Evolutionary conservation across 2,113 vertebrate species (phyloP), one percentile per base, ranked within the genome.

Genomic region (Daphoenositta chrysoptera): DNA sequence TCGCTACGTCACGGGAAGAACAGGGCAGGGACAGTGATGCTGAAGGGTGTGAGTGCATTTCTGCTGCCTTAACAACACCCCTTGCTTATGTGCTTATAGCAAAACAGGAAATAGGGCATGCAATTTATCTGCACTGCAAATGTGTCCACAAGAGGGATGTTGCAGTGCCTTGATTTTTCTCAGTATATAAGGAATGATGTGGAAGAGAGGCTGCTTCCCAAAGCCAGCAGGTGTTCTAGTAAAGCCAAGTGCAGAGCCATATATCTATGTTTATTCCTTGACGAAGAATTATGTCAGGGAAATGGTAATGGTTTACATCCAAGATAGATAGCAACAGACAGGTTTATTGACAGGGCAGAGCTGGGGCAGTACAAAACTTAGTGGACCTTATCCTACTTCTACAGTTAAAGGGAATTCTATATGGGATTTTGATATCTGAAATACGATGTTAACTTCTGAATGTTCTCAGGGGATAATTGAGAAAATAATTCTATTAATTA

Each of bases 1-100:
- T 58, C 0, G 0, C 5, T 13, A 4, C 3, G 0, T 4, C 44
- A 17, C 16, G 4, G 30, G 33, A 30, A 15, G 16, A 31, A 1
- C 26, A 6, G 1, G 11, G 11, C 71, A 39, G 23, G 8, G 28
- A 13, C 40, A 39, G 14, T 2, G 69, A 14, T 21, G 21, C 4
- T 26, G 28, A 50, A n/a, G 13, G 0, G 4, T 31, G 30, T 27
- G 64, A 20, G 23, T 19, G n/a, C 54, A 35, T 81, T 73, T 45
- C 10, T 51, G 27, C 22, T 69, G 45, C 78, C 35, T 51, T 21
- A 47, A 53, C 22, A 45, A 58, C 17, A 66, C 13, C 2, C 10
- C 35, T 72, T 33, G 7, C 33, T 64, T 1, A 1, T 5, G 53
- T 60, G 61, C 18, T 73, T 7, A n/a, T n/a, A 27, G 27, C 18